A percentile compares a stretch with the other conserved stretches of the same genome.
Conservation (phyloP, 2,888 invertebrate genomes). For the Limnephilus auricula region DNA sequence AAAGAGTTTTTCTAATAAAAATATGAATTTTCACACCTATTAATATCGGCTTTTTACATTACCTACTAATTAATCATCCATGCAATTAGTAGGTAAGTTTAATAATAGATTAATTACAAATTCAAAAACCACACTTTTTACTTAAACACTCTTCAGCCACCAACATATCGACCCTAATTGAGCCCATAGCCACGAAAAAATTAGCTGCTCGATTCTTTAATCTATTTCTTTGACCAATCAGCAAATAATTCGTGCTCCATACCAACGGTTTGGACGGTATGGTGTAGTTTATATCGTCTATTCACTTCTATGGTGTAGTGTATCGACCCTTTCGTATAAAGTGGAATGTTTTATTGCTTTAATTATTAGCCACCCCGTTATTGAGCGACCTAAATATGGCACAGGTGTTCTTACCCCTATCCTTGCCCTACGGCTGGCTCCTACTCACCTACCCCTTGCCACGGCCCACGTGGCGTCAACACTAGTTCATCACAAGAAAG, state of each 20-base stretch:
- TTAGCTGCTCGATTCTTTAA: not conserved
- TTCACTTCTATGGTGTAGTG: not conserved
- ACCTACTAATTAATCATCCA: too few relatives aligned
- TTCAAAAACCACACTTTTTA: too few relatives aligned
- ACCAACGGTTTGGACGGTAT: not conserved
- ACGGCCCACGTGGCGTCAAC: not conserved
- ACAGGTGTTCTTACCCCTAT: conserved; percentile 18
- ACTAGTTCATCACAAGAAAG: not conserved
- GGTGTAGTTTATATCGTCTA: not conserved
- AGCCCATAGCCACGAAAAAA: not conserved
- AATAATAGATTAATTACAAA: too few relatives aligned
- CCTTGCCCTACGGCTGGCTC: not conserved
- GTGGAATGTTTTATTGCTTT: conserved; percentile 21
- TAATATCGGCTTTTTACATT: too few relatives aligned
- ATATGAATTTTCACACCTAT: too few relatives aligned
- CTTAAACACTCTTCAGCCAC: too few relatives aligned
- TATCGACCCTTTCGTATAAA: not conserved
- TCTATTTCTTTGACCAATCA: not conserved
- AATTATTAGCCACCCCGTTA: conserved; percentile 32
- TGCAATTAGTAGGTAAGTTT: too few relatives aligned
- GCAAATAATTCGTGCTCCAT: not conserved
- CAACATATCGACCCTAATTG: too few relatives aligned
- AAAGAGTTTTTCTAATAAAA: too few relatives aligned
- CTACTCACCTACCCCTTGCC: not conserved
- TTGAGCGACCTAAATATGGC: conserved; percentile 26